These are phyloP conservation scores for Panulirus ornatus DNA, from an alignment of 1,140 invertebrate genomes.

Conservation along the genomic window DNA sequence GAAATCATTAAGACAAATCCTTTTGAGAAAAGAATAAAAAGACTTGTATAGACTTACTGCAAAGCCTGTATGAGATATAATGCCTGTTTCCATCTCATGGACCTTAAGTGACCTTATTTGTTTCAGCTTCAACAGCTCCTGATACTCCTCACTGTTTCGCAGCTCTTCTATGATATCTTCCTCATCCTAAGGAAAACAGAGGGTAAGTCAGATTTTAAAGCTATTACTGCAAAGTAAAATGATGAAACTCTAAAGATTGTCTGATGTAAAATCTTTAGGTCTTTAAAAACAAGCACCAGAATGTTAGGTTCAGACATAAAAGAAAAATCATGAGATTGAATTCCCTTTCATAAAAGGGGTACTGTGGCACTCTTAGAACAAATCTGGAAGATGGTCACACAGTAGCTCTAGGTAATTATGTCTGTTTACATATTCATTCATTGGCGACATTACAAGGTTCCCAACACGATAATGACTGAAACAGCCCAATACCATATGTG, in stretches of 20 bases:
- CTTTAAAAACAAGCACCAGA: background rate
- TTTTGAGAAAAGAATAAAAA: no score
- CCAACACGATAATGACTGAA: no score
- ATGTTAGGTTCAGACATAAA: background rate
- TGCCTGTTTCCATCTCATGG: conserved; percentile 47
- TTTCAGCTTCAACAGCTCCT: conserved; percentile 46
- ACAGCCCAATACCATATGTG: no score
- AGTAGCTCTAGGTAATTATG: no score
- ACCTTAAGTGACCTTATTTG: conserved; percentile 39
- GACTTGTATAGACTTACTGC: conserved; percentile 45
- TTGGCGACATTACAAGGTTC: no score
- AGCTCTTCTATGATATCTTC: conserved; percentile 55
- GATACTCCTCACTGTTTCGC: conserved; percentile 53
- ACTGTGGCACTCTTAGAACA: no score
- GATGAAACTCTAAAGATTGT: background rate
- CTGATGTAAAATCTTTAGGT: background rate
- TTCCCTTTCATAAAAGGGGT: no score
- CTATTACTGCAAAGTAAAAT: background rate
- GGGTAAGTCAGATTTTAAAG: background rate
- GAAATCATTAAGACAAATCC: no score
- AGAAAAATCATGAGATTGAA: background rate
- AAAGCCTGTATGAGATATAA: conserved; percentile 47
- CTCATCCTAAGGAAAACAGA: conserved; percentile 30
- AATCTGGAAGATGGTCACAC: no score
- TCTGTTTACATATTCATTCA: no score